Conservation (phyloP, 1,140 invertebrate species). For the Carcinoscorpius rotundicauda region DNA sequence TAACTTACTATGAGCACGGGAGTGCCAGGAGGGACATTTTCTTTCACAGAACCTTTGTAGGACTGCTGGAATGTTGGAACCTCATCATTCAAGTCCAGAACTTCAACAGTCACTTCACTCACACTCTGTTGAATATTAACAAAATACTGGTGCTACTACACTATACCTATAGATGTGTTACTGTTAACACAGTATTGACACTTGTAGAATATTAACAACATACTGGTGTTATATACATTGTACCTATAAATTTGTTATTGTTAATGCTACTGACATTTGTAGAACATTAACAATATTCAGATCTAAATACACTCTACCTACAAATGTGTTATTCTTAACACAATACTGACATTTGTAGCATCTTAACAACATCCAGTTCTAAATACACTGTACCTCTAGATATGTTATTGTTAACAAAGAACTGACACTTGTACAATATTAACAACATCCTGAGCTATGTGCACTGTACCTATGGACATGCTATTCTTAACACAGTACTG, state of each 20-base stretch:
- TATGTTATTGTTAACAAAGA: not conserved
- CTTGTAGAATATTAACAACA: constrained; percentile 8
- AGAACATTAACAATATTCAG: not conserved
- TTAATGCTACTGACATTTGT: not conserved
- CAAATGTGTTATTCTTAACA: no score
- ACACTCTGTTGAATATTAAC: constrained; percentile 22
- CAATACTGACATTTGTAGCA: no score
- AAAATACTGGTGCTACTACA: not conserved
- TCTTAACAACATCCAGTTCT: no score
- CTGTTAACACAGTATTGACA: not conserved
- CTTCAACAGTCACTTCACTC: constrained; percentile 47
- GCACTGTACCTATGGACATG: not conserved
- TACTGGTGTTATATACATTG: not conserved
- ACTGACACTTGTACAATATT: constrained; percentile 4
- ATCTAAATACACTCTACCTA: no score
- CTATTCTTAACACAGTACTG: not conserved
- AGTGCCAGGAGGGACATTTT: constrained; percentile 59
- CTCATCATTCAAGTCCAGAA: constrained; percentile 85
- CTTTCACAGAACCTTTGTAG: constrained; percentile 64
- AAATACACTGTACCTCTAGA: not conserved
- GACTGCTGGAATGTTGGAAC: constrained; percentile 60
- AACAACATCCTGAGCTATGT: not conserved
- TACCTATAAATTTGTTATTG: not conserved
- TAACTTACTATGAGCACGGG: constrained; percentile 49
- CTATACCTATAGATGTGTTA: not conserved